Conservation (phyloP, 53 echinoderm and acorn worm species). For the Holothuria scabra region DNA sequence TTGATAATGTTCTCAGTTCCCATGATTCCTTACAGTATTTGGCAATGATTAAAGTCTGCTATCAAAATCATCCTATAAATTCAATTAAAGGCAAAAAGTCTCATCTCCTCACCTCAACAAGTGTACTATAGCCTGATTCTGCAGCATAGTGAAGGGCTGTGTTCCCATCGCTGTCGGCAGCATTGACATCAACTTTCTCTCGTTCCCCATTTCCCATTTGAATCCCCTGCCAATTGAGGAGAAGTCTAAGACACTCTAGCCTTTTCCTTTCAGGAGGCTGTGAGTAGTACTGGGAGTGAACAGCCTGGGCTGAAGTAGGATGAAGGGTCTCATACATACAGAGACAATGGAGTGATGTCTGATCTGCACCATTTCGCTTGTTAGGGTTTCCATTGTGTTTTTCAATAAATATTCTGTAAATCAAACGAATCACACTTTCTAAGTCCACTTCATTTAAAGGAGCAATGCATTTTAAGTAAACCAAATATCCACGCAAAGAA, state of each 20-base stretch:
- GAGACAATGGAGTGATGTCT: conserved; percentile 90
- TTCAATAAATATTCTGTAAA: conserved; percentile 66
- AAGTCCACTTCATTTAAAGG: no score
- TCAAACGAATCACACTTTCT: background rate
- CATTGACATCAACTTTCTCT: conserved; percentile 86
- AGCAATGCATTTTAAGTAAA: no score
- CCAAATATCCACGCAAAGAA: no score
- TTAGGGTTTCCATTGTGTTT: conserved; percentile 90
- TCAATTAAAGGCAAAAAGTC: no score
- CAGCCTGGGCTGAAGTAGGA: conserved; percentile 69
- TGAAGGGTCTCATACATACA: conserved; percentile 88
- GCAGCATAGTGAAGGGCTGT: conserved; percentile 96
- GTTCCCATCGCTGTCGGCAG: conserved; percentile 86
- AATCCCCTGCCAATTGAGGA: conserved; percentile 84
- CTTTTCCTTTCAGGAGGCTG: conserved; percentile 86
- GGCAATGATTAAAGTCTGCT: no score
- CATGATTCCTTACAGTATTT: no score
- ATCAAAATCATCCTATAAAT: no score
- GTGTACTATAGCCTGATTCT: conserved; percentile 72
- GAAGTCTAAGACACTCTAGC: conserved; percentile 82
- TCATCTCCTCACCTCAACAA: conserved; percentile 74
- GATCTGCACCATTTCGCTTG: conserved; percentile 87
- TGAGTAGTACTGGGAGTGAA: conserved; percentile 91
- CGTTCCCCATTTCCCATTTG: conserved; percentile 78
- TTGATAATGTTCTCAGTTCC: no score